Base-by-base conservation (phyloP, 2,797 vertebrate species). In the Oreochromis grahami region DNA sequence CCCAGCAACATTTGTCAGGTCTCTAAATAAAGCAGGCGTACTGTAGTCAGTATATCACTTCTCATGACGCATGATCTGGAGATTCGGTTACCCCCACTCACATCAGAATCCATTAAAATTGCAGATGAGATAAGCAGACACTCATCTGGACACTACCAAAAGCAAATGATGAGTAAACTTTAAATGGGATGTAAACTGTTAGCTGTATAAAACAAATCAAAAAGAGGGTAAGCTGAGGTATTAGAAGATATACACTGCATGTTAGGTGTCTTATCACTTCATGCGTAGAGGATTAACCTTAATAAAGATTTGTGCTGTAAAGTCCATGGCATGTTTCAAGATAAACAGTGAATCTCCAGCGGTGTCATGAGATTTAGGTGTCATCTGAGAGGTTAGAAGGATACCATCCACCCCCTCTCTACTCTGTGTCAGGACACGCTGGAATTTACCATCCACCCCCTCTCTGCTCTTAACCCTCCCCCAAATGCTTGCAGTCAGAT, bases 1-100 rank as follows among this genome's bases (percentile, higher is more conserved):
- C 80, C 76, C 36, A 86, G 89, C 82, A 85, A 87, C 87, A 93
- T 91, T 93, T 94, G 92, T 89, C 90, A 84, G 72, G 72, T 84
- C 87, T 94, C 89, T 93, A 95, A 96, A 96, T 94, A 96, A 94
- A 94, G 91, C 88, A 50, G 72, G 53, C 24, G 5, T 85, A 79
- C 87, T 68, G 14, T 55, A 81, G 81, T 77, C 63, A 78, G 90
- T 87, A 90, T 91, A 85, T 88, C 88, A 63, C 85, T 74, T 86
- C 85, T 53, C 82, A 50, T 74, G 43, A 32, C 81, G 84, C 81
- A 41, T 80, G 86, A 89, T 51, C 68, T 56, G 52, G 36, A 81
- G 88, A 89, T 89, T 88, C 36, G 60, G 79, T 94, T 91, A 87
- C 89, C 29, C 43, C 48, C 34, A 34, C 70, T 55, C 26, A 51